Conservation (phyloP, 30 jellyfish, hydroid and myxozoan genomes). For the Pelagia noctiluca region DNA sequence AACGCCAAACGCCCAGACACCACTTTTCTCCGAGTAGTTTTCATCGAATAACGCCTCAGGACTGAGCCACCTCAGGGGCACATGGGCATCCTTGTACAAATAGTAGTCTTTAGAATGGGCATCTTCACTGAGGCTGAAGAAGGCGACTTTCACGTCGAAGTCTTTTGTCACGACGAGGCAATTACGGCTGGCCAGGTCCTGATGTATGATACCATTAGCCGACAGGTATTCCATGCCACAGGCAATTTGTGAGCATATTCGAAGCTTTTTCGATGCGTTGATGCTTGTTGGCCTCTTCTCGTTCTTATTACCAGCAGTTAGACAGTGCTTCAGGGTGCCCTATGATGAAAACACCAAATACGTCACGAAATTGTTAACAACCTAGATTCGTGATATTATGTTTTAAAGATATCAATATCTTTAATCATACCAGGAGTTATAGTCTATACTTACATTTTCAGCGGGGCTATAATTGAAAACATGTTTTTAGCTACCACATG, state of each 20-base stretch:
- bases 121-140: constrained; percentile 88
- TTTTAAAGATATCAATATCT: too few relatives aligned
- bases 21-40: constrained; percentile 92
- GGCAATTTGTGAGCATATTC: constrained; percentile 78
- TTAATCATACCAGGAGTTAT: too few relatives aligned
- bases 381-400: too few relatives aligned
- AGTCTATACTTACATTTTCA: too few relatives aligned
- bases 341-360: constrained; percentile 25
- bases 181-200: constrained; percentile 96
- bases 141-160: constrained; percentile 82
- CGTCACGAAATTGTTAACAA: too few relatives aligned
- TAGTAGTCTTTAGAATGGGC: constrained; percentile 77
- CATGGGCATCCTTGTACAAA: constrained; percentile 67
- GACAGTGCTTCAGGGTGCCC: constrained; percentile 87
- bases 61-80: constrained; percentile 95
- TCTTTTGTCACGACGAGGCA: constrained; percentile 83
- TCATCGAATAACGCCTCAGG: constrained; percentile 87
- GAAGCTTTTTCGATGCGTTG: constrained; percentile 45
- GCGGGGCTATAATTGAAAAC: too few relatives aligned
- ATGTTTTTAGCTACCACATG: too few relatives aligned
- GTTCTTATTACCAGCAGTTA: constrained; percentile 8
- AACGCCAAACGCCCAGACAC: constrained; percentile 96
- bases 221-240: constrained; percentile 90
- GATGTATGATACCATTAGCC: constrained; percentile 82
- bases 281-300: constrained; percentile 16